Evolutionary conservation across 2,797 vertebrate genomes (phyloP).

Genomic region (Acrossocheilus fasciatus): DNA sequence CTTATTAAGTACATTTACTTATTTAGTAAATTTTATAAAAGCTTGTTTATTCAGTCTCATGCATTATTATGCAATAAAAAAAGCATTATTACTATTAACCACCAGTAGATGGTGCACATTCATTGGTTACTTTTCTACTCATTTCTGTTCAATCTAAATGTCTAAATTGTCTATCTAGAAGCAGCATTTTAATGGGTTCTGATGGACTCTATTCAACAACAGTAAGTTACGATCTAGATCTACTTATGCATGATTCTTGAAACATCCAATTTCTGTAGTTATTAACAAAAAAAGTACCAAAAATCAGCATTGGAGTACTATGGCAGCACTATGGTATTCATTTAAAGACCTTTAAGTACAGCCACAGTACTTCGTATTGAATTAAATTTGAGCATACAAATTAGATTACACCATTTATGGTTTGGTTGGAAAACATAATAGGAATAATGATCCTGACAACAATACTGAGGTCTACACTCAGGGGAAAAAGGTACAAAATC

Average conservation of each 20-base stretch:
- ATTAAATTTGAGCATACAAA: neutral
- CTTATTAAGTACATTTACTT: neutral
- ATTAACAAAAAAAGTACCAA: neutral
- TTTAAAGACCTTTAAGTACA: neutral
- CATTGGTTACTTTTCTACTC: neutral
- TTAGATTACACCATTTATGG: neutral
- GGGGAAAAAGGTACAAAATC: neutral
- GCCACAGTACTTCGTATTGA: neutral
- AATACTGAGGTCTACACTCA: neutral
- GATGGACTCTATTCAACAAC: neutral
- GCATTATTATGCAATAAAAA: neutral
- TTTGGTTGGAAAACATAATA: neutral
- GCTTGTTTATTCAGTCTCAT: neutral
- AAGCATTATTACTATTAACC: neutral
- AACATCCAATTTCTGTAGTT: neutral
- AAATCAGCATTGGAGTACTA: neutral
- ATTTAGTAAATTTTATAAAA: neutral
- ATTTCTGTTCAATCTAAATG: neutral
- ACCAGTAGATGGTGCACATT: constrained; percentile 15
- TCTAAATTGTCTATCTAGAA: neutral
- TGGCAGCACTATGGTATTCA: neutral
- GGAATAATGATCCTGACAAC: neutral
- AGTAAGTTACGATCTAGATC: neutral
- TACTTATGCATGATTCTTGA: neutral
- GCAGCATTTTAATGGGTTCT: neutral